Evolutionary conservation across 2,888 invertebrate genomes (phyloP).

Genomic region (Tenthredo mesomela): DNA sequence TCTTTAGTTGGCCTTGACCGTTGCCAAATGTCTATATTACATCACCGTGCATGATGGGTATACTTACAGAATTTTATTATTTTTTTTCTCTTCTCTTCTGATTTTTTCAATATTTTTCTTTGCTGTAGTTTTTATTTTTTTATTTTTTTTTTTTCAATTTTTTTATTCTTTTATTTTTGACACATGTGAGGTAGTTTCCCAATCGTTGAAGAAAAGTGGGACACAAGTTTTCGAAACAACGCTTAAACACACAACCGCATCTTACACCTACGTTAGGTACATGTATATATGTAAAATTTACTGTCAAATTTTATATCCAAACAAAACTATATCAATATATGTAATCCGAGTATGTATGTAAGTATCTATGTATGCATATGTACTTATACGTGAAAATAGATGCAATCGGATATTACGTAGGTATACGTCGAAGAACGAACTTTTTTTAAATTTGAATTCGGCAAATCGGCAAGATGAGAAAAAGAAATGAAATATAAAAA

Average conservation of each 20-base stretch:
- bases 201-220: conserved; percentile 1
- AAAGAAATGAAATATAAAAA: too few relatives aligned
- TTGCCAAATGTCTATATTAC: conserved; percentile 22
- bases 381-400: not conserved
- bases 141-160: not conserved
- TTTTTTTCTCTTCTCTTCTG: not conserved
- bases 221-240: conserved; percentile 23
- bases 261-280: not conserved
- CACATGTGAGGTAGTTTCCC: not conserved
- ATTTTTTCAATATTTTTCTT: not conserved
- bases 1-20: conserved; percentile 20
- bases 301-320: conserved; percentile 7
- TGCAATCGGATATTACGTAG: not conserved
- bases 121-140: not conserved
- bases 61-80: not conserved
- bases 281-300: not conserved
- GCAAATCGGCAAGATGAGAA: too few relatives aligned
- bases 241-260: not conserved
- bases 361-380: not conserved
- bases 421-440: not conserved
- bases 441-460: not conserved
- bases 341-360: not conserved
- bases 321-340: not conserved
- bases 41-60: not conserved
- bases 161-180: not conserved